Conservation (phyloP, 1,140 invertebrate species). For the Telenomus remus region DNA sequence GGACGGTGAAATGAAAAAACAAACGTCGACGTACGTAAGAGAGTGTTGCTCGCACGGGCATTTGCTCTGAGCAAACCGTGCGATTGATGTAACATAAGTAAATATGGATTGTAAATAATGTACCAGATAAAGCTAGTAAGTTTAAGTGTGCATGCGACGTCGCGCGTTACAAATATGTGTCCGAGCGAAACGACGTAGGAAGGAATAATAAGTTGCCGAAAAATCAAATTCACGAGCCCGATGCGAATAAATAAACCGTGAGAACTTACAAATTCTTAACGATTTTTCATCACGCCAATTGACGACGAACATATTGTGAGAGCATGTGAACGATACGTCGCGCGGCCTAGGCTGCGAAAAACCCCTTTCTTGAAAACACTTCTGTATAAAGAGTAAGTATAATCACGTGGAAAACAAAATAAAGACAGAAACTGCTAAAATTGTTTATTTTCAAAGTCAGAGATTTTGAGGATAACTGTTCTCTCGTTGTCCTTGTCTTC, state of each 20-base stretch:
- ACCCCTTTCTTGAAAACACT: slow-evolving; percentile 66
- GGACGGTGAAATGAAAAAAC: slow-evolving; percentile 40
- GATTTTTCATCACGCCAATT: slow-evolving; percentile 5
- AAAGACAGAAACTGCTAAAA: slow-evolving; percentile 10
- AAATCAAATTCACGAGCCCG: slow-evolving; percentile 47
- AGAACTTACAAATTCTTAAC: slow-evolving; percentile 8
- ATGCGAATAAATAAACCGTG: too few species aligned
- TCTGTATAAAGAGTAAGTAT: slow-evolving; percentile 75
- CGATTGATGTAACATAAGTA: slow-evolving; percentile 76
- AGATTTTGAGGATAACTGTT: slow-evolving; percentile 52
- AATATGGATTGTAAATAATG: slow-evolving; percentile 76
- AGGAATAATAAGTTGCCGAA: slow-evolving; percentile 21
- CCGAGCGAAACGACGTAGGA: slow-evolving; percentile 45
- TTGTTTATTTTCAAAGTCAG: slow-evolving; percentile 29
- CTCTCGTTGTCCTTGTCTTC: slow-evolving; percentile 52
- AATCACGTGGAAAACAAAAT: slow-evolving; percentile 59
- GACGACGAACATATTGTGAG: slow-evolving; percentile 16
- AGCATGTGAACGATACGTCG: slow-evolving; percentile 40
- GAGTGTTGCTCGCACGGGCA: slow-evolving; percentile 65
- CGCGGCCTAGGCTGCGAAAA: slow-evolving; percentile 56
- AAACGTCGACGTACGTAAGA: slow-evolving; percentile 55
- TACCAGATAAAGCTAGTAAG: slow-evolving; percentile 74
- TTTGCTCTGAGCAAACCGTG: slow-evolving; percentile 67
- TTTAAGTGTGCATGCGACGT: slow-evolving; percentile 71
- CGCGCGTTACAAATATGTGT: slow-evolving; percentile 59